Conservation (phyloP, 2,797 vertebrate species). For the Gymnoscopelus braueri region DNA sequence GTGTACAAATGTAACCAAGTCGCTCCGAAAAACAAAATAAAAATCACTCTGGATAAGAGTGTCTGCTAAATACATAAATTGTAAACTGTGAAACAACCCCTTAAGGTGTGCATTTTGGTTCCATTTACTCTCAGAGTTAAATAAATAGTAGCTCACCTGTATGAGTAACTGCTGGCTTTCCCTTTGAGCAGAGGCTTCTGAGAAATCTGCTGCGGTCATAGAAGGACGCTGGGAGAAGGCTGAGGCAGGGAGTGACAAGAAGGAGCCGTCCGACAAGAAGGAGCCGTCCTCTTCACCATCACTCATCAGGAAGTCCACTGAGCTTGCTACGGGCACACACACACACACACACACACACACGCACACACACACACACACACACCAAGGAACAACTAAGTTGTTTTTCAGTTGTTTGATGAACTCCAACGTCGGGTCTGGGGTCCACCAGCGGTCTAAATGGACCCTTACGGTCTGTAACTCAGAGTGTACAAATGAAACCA, state of each 20-base stretch:
- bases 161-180: slow-evolving; percentile 79
- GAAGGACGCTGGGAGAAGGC: slow-evolving; percentile 74
- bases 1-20: too few relatives aligned
- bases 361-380: slow-evolving; percentile 16
- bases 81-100: too few relatives aligned
- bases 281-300: slow-evolving; percentile 76
- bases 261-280: slow-evolving; percentile 73
- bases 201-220: slow-evolving; percentile 76
- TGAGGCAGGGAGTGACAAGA: slow-evolving; percentile 69
- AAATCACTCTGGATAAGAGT: too few relatives aligned
- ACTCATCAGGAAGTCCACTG: slow-evolving; percentile 83
- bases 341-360: slow-evolving; percentile 19
- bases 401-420: too few relatives aligned
- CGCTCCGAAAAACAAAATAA: too few relatives aligned
- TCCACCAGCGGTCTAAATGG: too few relatives aligned
- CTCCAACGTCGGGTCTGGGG: too few relatives aligned
- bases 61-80: not conserved
- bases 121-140: too few relatives aligned
- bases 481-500: too few relatives aligned
- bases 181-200: slow-evolving; percentile 53
- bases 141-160: slow-evolving; percentile 65
- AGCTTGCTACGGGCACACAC: slow-evolving; percentile 68
- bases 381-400: not conserved
- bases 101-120: too few relatives aligned
- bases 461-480: too few relatives aligned